Base-by-base conservation (phyloP, 2,113 vertebrate species). In the Mobula hypostoma region DNA sequence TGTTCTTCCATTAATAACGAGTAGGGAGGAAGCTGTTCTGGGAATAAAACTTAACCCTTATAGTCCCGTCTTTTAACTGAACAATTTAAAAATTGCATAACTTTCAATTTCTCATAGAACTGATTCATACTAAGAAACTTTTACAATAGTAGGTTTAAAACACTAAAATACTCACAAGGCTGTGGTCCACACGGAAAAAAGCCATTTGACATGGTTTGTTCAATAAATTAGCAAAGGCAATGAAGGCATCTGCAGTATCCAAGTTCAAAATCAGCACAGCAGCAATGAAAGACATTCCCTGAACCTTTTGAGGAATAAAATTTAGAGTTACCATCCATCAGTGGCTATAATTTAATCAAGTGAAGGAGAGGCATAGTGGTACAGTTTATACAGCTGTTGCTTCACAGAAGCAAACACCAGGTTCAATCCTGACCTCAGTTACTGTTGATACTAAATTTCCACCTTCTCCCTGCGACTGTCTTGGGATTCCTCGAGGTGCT, bases 121-220 rank as follows among this genome's bases (percentile, higher is more conserved):
- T 58, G 48, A 56, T 27, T 8, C 12, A 27, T 14, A 29, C 24
- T 24, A 87, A 88, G 29, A 29, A 32, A 32, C 14, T 19, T 88
- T 66, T 29, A 66, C 4, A 88, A 88, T 66, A n/a, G 63, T 24
- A 88, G 2, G 6, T 61, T 29, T 66, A 88, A 66, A 3, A 12
- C 36, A 74, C 40, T 17, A 82, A 56, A 9, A 94, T 95, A 98
- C 98, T 98, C 95, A 99, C 98, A 97, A 99, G 98, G 97, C 98
- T 97, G 94, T 99, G 98, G 97, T 99, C 98, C 95, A 99, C 98
- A 95, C 98, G 98, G 96, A 98, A 99, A 97, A 99, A 99, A 0
- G 98, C 98, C 98, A 99, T 98, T 95, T 99, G 98, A 97, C 98
- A 99, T 94, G 98, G 98, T 94, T 98, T 99, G 96, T 99, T 99